phyloP scores from a whole-genome alignment of 1,140 invertebrate genomes.

The Atopsyche davidsoni region DNA sequence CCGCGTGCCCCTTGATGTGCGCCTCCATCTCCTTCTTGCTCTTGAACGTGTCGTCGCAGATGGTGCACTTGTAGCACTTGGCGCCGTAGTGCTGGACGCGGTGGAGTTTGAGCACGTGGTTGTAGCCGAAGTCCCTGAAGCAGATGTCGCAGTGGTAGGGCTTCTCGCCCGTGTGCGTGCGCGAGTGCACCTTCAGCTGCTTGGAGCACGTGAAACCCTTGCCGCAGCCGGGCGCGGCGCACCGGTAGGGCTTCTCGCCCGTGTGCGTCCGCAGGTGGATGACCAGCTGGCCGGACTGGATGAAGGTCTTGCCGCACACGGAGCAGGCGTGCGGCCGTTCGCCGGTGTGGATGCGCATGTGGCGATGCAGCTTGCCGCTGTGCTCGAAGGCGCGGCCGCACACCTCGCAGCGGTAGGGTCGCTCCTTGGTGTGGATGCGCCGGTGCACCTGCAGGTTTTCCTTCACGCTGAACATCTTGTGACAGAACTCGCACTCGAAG shows the following conservation, averaged over 20 bases:
- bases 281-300: slow-evolving; percentile 79
- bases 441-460: slow-evolving; percentile 87
- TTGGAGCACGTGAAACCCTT: slow-evolving; percentile 88
- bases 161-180: slow-evolving; percentile 83
- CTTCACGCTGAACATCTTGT: slow-evolving; percentile 86
- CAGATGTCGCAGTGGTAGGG: slow-evolving; percentile 61
- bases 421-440: slow-evolving; percentile 85
- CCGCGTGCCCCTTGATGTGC: slow-evolving; percentile 84
- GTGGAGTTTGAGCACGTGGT: slow-evolving; percentile 81
- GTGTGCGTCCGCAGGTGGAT: slow-evolving; percentile 85
- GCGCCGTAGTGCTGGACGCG: slow-evolving; percentile 87
- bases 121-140: slow-evolving; percentile 70
- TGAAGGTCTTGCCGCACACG: slow-evolving; percentile 88
- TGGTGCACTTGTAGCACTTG: slow-evolving; percentile 86
- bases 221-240: slow-evolving; percentile 68
- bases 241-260: slow-evolving; percentile 86
- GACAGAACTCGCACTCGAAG: slow-evolving; percentile 87
- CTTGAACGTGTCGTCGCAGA: slow-evolving; percentile 82
- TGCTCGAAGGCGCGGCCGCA: slow-evolving; percentile 90
- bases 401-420: slow-evolving; percentile 81
- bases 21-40: slow-evolving; percentile 85
- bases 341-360: slow-evolving; percentile 87
- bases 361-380: slow-evolving; percentile 84
- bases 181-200: slow-evolving; percentile 78
- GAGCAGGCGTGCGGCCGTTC: slow-evolving; percentile 90